Evolutionary conservation across 2,888 invertebrate species (phyloP).

Genomic region (Drosophila imparisetae): DNA sequence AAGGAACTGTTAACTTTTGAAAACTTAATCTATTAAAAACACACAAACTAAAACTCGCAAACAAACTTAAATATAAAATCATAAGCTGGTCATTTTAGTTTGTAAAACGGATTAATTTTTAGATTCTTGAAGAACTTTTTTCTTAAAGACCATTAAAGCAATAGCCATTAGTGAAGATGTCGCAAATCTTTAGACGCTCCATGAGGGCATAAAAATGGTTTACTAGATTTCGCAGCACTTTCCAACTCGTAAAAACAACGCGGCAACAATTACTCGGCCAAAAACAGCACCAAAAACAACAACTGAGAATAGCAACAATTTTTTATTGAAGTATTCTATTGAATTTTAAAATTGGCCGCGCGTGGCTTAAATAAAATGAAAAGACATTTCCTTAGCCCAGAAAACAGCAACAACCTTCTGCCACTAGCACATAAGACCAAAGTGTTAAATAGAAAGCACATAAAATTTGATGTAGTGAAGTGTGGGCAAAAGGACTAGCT

Average conservation of each 20-base stretch:
- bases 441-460: slow-evolving; percentile 74
- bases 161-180: slow-evolving; percentile 22
- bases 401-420: neutral
- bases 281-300: slow-evolving; percentile 8
- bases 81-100: neutral
- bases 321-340: slow-evolving; percentile 69
- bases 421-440: slow-evolving; percentile 24
- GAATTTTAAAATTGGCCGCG: slow-evolving; percentile 65
- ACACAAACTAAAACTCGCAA: neutral
- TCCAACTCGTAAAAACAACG: slow-evolving; percentile 54
- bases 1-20: neutral
- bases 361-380: slow-evolving; percentile 54
- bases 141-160: slow-evolving; percentile 17
- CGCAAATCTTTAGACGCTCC: slow-evolving; percentile 24
- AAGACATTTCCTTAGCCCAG: slow-evolving; percentile 35
- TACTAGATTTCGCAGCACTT: slow-evolving; percentile 57
- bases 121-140: neutral
- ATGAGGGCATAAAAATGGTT: slow-evolving; percentile 54
- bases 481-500: slow-evolving; percentile 3
- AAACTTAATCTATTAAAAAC: neutral
- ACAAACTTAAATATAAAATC: neutral
- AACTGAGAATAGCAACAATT: slow-evolving; percentile 46
- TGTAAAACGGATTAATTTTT: neutral
- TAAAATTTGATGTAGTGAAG: slow-evolving; percentile 65
- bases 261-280: slow-evolving; percentile 28